Percentiles rank a stretch among this genome's conserved stretches.
These are phyloP conservation scores for Rhadinocentrus ornatus DNA, from an alignment of 2,797 vertebrate species.

Conservation along the genomic window DNA sequence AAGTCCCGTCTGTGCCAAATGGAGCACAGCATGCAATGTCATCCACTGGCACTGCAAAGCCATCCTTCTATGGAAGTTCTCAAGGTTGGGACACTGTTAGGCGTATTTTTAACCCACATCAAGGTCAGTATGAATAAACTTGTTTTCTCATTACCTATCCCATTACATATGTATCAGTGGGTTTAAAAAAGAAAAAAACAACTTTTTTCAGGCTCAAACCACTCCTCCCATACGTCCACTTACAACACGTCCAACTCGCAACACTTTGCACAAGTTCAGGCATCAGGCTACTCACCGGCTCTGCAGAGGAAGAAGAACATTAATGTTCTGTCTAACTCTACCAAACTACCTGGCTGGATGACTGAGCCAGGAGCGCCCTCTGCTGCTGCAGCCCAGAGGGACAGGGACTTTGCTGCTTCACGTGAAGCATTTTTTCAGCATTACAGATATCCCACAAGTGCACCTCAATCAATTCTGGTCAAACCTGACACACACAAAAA, in stretches of 20 bases:
- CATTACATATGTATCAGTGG: neutral
- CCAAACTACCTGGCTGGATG: conserved; percentile 71
- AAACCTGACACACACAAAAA: conserved; percentile 90
- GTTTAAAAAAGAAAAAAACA: neutral
- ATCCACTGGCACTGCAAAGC: conserved; percentile 75
- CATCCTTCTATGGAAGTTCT: conserved; percentile 49
- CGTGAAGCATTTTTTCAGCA: conserved; percentile 72
- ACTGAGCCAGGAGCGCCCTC: conserved; percentile 84
- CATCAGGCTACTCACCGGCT: conserved; percentile 70
- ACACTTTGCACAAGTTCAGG: conserved; percentile 76
- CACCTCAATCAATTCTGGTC: conserved; percentile 93
- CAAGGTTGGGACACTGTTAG: conserved; percentile 82
- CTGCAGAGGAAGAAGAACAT: conserved; percentile 80
- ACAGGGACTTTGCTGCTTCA: conserved; percentile 78
- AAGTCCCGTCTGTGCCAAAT: conserved; percentile 71
- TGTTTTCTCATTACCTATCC: neutral
- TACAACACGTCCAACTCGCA: conserved; percentile 78
- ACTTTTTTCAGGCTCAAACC: conserved; percentile 70
- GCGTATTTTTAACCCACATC: conserved; percentile 83
- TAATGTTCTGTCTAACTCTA: conserved; percentile 72
- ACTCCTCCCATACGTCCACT: conserved; percentile 75
- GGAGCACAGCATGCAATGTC: conserved; percentile 82
- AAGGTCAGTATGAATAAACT: conserved; percentile 66
- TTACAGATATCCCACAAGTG: conserved; percentile 72
- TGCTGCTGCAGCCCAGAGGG: conserved; percentile 81